Conservation (phyloP, 2,797 vertebrate genomes). For the Dipus sagitta region DNA sequence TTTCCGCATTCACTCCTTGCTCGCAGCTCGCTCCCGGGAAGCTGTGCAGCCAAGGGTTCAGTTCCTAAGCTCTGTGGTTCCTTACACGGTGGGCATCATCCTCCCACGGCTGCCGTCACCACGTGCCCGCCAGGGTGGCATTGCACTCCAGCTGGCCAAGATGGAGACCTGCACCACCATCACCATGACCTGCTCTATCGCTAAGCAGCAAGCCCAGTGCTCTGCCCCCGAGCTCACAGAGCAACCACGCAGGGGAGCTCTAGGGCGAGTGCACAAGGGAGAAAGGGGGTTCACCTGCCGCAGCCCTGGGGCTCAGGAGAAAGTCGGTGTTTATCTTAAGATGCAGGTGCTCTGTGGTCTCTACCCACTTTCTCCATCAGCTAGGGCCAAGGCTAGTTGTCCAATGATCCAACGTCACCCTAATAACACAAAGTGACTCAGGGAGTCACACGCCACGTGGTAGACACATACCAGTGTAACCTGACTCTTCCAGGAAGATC, state of each 20-base stretch:
- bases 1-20: too few species aligned
- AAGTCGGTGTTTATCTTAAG: background rate
- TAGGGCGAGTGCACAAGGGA: background rate
- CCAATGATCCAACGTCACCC: background rate
- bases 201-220: background rate
- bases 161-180: background rate
- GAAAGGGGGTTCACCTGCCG: background rate
- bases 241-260: fast-evolving
- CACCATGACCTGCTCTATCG: background rate
- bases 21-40: background rate
- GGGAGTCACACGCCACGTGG: fast-evolving
- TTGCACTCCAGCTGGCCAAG: background rate
- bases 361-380: background rate
- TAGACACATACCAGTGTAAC: background rate
- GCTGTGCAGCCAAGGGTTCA: background rate
- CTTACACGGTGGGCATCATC: fast-evolving
- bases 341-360: background rate
- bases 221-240: background rate
- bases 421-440: background rate
- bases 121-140: fast-evolving
- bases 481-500: background rate
- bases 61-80: background rate
- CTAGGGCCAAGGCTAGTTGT: background rate
- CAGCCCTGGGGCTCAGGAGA: background rate
- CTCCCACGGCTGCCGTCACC: fast-evolving